Evolutionary conservation across 1,140 invertebrate species (phyloP).

Genomic region (Drosophila kepulauana): DNA sequence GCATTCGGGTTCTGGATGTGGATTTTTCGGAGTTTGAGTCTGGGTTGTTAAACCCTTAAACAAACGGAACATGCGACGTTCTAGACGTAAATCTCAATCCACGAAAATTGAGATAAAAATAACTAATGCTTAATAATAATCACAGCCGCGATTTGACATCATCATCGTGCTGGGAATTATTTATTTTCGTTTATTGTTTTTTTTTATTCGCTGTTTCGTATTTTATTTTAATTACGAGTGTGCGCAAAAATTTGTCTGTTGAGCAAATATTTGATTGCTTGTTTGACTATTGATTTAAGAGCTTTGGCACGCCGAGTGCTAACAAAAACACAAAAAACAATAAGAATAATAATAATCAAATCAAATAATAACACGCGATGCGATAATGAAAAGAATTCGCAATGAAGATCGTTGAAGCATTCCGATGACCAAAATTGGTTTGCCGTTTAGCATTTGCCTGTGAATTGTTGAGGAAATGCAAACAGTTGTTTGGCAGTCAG

Average conservation of each 20-base stretch:
- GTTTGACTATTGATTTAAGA: conserved; percentile 53
- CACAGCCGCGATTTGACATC: conserved; percentile 56
- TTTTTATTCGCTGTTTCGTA: conserved; percentile 29
- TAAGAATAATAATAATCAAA: conserved; percentile 26
- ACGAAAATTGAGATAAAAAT: conserved; percentile 21
- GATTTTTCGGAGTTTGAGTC: conserved; percentile 17
- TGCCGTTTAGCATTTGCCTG: conserved; percentile 19
- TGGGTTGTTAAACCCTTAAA: conserved; percentile 55
- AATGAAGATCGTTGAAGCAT: conserved; percentile 20
- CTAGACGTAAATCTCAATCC: conserved; percentile 13
- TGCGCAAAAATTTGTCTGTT: conserved; percentile 42
- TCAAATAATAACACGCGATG: conserved; percentile 2
- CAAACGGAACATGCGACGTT: conserved; percentile 29
- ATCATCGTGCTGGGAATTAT: conserved; percentile 58
- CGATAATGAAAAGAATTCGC: conserved; percentile 19
- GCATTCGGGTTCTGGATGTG: background rate
- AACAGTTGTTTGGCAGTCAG: conserved; percentile 19
- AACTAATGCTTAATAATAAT: conserved; percentile 37
- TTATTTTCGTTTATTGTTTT: conserved; percentile 2
- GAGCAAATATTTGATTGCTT: conserved; percentile 46
- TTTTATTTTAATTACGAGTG: conserved; percentile 53
- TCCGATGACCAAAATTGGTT: conserved; percentile 13
- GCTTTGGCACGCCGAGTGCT: conserved; percentile 35
- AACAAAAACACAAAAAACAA: conserved; percentile 5
- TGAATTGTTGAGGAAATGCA: conserved; percentile 46